Evolutionary conservation across 2,888 invertebrate species (phyloP).

Genomic region (Drosophila helvetica): DNA sequence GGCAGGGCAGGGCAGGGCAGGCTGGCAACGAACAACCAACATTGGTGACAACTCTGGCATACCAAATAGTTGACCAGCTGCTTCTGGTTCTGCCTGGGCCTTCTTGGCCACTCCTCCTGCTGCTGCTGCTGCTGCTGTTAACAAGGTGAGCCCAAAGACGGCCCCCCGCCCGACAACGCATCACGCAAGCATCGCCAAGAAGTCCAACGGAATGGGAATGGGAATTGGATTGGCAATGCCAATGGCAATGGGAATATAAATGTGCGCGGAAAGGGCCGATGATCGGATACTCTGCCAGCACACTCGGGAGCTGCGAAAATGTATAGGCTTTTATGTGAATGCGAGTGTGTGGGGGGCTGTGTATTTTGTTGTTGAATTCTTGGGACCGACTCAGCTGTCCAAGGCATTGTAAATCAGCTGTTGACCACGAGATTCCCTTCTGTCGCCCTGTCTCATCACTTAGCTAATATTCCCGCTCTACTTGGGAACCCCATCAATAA

Average conservation of each 20-base stretch:
- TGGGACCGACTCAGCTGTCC: too few species aligned
- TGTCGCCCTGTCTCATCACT: background rate
- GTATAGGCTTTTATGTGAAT: too few species aligned
- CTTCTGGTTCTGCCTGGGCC: constrained; percentile 15
- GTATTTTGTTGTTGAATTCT: too few species aligned
- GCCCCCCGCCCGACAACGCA: background rate
- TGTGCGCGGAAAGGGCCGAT: background rate
- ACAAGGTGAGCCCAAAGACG: constrained; percentile 6
- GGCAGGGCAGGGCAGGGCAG: background rate
- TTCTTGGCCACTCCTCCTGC: background rate
- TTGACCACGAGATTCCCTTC: too few species aligned
- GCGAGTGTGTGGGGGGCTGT: too few species aligned
- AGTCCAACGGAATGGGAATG: constrained; percentile 4
- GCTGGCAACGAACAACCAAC: constrained; percentile 23
- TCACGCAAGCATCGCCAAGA: constrained; percentile 3
- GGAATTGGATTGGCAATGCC: background rate
- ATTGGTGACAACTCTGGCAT: constrained; percentile 67
- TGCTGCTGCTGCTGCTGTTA: too few species aligned
- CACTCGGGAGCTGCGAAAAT: too few species aligned
- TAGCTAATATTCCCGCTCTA: constrained; percentile 7
- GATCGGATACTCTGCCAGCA: background rate
- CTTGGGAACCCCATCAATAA: constrained; percentile 36
- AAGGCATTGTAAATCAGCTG: too few species aligned
- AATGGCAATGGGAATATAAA: too few species aligned
- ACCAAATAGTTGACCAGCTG: constrained; percentile 65